Conservation (phyloP, 2,113 vertebrate genomes). For the Arvicanthis niloticus region DNA sequence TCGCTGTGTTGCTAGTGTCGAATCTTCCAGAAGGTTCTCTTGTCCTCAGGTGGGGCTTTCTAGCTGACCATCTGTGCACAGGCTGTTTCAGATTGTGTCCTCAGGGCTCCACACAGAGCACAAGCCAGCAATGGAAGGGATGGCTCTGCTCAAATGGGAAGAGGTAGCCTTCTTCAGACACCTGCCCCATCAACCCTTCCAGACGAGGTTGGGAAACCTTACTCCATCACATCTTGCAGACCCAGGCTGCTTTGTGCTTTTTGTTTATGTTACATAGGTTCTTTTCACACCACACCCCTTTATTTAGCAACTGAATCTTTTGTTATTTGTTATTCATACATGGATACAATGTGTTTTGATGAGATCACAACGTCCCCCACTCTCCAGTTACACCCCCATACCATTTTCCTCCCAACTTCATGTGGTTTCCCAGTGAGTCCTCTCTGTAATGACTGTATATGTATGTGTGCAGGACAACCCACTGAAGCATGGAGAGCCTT, state of each 20-base stretch:
- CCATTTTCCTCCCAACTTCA: background rate
- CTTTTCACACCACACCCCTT: background rate
- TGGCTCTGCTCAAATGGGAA: fast-evolving
- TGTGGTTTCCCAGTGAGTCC: background rate
- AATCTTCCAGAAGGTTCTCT: constrained; percentile 68
- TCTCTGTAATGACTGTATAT: background rate
- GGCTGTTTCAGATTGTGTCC: background rate
- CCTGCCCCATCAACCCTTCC: background rate
- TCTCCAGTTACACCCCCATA: background rate
- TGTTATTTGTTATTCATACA: background rate
- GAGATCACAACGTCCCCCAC: too few relatives aligned
- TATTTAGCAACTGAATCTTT: background rate
- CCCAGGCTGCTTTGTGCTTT: background rate
- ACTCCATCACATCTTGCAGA: background rate
- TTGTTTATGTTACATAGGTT: background rate
- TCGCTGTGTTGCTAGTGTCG: constrained; percentile 30
- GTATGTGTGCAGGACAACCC: too few relatives aligned
- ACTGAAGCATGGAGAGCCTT: background rate
- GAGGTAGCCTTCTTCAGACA: background rate
- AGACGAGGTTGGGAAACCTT: too few relatives aligned
- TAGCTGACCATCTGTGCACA: constrained; percentile 46
- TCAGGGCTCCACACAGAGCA: background rate
- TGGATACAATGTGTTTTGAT: background rate
- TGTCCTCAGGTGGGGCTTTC: constrained; percentile 53
- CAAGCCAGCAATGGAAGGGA: too few relatives aligned